A percentile compares a stretch with the other conserved stretches of the same genome.
These are phyloP conservation scores for Panagrolaimus sp. DNA, from an alignment of 1,140 invertebrate species.

Conservation along the genomic window DNA sequence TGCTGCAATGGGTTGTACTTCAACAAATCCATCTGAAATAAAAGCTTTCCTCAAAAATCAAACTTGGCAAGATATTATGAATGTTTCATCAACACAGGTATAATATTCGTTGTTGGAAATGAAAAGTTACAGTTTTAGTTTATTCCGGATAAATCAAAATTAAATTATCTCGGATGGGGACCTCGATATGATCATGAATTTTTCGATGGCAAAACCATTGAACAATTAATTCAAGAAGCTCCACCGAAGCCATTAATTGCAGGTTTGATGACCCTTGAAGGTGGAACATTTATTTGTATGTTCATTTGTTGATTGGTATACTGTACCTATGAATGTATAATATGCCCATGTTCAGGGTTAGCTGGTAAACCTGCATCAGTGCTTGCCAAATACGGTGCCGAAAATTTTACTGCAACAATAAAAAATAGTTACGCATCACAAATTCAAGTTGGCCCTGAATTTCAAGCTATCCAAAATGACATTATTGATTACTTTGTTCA, in stretches of 20 bases:
- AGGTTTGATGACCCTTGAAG: background rate
- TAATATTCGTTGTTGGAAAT: background rate
- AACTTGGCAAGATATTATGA: background rate
- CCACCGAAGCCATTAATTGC: background rate
- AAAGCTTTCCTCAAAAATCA: background rate
- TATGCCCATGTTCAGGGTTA: background rate
- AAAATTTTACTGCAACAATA: background rate
- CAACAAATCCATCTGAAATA: background rate
- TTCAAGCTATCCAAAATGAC: background rate
- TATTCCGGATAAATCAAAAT: too few species aligned
- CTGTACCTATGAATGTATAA: background rate
- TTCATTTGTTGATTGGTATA: background rate
- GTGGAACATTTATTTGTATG: background rate
- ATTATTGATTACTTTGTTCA: background rate
- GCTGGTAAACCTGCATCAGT: too few species aligned
- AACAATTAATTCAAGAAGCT: background rate
- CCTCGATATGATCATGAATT: background rate
- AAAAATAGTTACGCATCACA: background rate
- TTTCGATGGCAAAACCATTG: background rate
- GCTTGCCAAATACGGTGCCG: background rate
- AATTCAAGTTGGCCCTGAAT: background rate
- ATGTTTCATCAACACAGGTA: background rate
- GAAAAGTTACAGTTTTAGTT: too few species aligned
- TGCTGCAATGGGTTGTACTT: constrained; percentile 22
- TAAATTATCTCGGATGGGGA: background rate